Evolutionary conservation across 37 sponge, comb jelly and placozoan genomes (phyloP).

Genomic region (Mnemiopsis leidyi): DNA sequence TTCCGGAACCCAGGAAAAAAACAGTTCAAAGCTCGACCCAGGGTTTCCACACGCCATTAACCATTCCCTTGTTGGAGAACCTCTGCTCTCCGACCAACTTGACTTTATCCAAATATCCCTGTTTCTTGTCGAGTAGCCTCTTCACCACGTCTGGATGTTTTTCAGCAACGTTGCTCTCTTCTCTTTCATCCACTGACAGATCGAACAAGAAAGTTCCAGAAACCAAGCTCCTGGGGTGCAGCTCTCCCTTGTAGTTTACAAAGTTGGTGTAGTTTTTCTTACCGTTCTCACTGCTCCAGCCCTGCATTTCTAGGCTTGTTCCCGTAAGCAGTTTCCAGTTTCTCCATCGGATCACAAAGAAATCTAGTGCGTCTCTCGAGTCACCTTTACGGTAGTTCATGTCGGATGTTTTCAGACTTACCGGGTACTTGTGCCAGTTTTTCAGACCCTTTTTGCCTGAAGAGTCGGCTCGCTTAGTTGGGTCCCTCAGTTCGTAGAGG

Average conservation of each 20-base stretch:
- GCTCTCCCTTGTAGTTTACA: background rate
- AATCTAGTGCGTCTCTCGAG: background rate
- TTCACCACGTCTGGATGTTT: background rate
- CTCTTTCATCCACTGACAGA: background rate
- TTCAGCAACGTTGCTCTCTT: background rate
- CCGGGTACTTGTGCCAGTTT: background rate
- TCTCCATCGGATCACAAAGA: conserved; percentile 13
- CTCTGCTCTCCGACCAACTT: background rate
- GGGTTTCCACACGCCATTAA: conserved; percentile 12
- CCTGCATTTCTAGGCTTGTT: background rate
- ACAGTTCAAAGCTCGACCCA: background rate
- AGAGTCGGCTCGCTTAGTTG: background rate
- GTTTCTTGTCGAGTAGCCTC: background rate
- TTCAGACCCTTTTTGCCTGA: background rate
- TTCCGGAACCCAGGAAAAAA: too few species aligned
- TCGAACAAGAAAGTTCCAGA: background rate
- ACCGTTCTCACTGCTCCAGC: background rate
- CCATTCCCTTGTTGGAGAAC: background rate
- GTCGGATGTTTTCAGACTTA: background rate
- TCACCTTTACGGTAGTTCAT: background rate
- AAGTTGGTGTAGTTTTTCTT: background rate
- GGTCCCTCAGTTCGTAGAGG: background rate
- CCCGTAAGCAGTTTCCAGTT: conserved; percentile 25
- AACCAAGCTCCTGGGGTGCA: background rate
- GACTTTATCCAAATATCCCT: background rate